Evolutionary conservation across 2,797 vertebrate genomes (phyloP).

Genomic region (Phoxinus dragarum): DNA sequence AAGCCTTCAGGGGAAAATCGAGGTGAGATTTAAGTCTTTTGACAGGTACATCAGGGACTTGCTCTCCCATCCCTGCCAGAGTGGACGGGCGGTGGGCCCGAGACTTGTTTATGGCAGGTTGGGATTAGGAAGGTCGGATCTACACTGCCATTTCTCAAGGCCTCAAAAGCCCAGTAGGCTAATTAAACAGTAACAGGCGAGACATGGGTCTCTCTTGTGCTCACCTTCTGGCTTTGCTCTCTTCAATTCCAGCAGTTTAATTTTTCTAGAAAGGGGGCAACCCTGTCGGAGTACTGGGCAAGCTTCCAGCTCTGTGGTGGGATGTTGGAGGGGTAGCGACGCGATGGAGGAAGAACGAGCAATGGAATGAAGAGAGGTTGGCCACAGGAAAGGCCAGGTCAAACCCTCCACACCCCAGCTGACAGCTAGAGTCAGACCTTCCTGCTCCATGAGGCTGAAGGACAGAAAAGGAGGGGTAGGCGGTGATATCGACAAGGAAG

Average conservation of each 20-base stretch:
- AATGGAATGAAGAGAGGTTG: slow-evolving; percentile 59
- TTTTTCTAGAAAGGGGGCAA: slow-evolving; percentile 74
- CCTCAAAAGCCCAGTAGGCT: slow-evolving; percentile 71
- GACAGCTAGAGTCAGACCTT: slow-evolving; percentile 77
- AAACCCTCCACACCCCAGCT: slow-evolving; percentile 72
- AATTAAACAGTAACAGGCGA: slow-evolving; percentile 76
- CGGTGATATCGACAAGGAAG: slow-evolving; percentile 66
- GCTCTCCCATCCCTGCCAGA: slow-evolving; percentile 38
- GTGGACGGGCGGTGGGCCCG: slow-evolving; percentile 56
- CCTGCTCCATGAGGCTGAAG: slow-evolving; percentile 70
- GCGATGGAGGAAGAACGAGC: slow-evolving; percentile 53
- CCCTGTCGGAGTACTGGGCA: slow-evolving; percentile 64
- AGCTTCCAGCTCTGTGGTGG: slow-evolving; percentile 61
- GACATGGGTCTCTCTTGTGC: slow-evolving; percentile 61
- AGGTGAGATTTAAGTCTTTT: slow-evolving; percentile 59
- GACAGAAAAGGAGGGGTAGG: slow-evolving; percentile 65
- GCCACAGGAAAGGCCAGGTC: slow-evolving; percentile 71
- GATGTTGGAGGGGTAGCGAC: slow-evolving; percentile 52
- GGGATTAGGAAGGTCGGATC: slow-evolving; percentile 71
- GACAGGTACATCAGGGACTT: slow-evolving; percentile 52
- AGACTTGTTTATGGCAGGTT: slow-evolving; percentile 66
- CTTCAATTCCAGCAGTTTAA: slow-evolving; percentile 70
- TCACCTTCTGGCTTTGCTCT: slow-evolving; percentile 57
- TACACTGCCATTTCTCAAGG: slow-evolving; percentile 71
- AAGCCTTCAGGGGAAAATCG: slow-evolving; percentile 58